Conservation (phyloP, 2,888 invertebrate species). For the Epirrhoe alternata region DNA sequence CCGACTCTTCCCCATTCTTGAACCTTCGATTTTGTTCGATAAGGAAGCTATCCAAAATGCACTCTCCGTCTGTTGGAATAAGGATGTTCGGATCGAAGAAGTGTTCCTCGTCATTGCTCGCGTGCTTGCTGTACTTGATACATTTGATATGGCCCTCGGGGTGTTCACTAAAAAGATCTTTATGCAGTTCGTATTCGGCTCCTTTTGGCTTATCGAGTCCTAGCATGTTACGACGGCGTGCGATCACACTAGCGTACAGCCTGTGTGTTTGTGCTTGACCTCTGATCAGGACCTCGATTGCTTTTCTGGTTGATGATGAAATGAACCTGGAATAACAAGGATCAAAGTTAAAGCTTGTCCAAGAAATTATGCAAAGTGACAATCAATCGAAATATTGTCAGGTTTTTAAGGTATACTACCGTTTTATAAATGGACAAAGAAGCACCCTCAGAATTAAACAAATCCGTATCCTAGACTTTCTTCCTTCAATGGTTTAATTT, state of each 20-base stretch:
- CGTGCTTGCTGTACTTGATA: conserved; percentile 73
- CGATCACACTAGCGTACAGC: conserved; percentile 88
- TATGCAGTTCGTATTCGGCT: conserved; percentile 63
- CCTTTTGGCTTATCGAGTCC: conserved; percentile 61
- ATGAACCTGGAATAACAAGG: conserved; percentile 78
- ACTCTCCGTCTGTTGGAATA: conserved; percentile 73
- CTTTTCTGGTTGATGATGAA: conserved; percentile 85
- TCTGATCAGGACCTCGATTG: conserved; percentile 87
- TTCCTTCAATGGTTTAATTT: no score
- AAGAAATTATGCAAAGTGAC: no score
- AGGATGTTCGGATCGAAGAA: conserved; percentile 73
- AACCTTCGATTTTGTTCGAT: conserved; percentile 84
- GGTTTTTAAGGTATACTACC: no score
- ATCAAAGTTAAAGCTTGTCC: background rate
- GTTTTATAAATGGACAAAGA: no score
- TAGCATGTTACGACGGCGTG: conserved; percentile 77
- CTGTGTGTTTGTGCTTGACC: conserved; percentile 90
- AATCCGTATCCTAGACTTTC: no score
- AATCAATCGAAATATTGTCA: no score
- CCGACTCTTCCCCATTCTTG: conserved; percentile 67
- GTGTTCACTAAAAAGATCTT: conserved; percentile 65
- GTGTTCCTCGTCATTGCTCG: conserved; percentile 64
- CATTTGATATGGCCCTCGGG: conserved; percentile 76
- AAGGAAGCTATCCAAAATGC: conserved; percentile 88
- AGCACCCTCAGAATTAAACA: no score